Base-by-base conservation (phyloP, 2,113 vertebrate genomes). In the Pluvianellus socialis region DNA sequence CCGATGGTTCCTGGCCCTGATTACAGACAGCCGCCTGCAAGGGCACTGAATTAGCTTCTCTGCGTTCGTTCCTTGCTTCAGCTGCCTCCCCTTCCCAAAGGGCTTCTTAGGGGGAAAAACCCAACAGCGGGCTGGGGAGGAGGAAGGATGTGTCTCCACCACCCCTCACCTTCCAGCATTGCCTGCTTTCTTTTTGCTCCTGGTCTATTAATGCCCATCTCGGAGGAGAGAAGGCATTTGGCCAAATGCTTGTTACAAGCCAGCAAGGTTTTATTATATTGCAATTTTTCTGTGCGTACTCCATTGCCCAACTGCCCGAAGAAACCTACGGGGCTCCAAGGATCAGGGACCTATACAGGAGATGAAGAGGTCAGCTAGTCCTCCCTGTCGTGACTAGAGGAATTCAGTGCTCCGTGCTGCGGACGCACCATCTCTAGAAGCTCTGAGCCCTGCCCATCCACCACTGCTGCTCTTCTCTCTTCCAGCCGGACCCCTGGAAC, bases 401-500 rank as follows among this genome's bases (percentile, higher is more conserved):
- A 47, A 45, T 33, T 85, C 17, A 33, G 14, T 1, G 8, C 65
- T 79, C 45, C 9, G 17, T 6, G n/a, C 59, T n/a, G 35, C 3
- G 23, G 63, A 15, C 35, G 9, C 14, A 40, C 50, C 61, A 4
- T 32, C 61, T 67, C 58, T 76, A 28, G 2, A 26, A 79, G 38
- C 63, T 40, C 79, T 71, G 79, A 81, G 65, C 23, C 0, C 65
- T 84, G 67, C 45, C 32, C 65, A 22, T 49, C 73, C 14, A 8
- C 74, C 24, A 5, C 55, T 62, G 42, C 47, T 47, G 21, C 38
- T 88, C 56, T 94, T 82, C 58, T 92, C 91, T 79, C 86, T 72
- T 81, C 82, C 93, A 99, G 99, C 88, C 98, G 2, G 99, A 99
- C 91, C 99, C 99, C 14, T 99, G 99, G 99, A 99, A 99, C 95